Conservation (phyloP, 2,888 invertebrate species). For the Brachylomia viminalis region DNA sequence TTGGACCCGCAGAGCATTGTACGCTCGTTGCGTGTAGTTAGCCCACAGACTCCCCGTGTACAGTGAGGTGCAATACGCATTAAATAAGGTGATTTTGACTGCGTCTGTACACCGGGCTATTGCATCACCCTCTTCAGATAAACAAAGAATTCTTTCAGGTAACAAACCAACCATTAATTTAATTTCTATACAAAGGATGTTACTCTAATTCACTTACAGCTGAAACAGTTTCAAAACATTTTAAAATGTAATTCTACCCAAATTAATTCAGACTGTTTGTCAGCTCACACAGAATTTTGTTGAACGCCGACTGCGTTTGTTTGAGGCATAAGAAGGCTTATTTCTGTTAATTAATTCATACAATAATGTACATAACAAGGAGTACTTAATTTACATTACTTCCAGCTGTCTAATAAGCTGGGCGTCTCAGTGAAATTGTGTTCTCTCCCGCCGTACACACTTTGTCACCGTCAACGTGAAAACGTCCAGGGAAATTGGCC, state of each 20-base stretch:
- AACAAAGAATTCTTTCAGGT: constrained; percentile 6
- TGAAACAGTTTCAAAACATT: constrained; percentile 23
- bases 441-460: constrained; percentile 78
- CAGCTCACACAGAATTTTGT: constrained; percentile 52
- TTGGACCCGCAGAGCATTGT: no score
- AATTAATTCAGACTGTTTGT: constrained; percentile 49
- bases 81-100: no score
- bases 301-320: constrained; percentile 53
- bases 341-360: constrained; percentile 65
- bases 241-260: constrained; percentile 36
- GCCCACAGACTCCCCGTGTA: no score
- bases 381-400: constrained; percentile 80
- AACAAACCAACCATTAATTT: background rate
- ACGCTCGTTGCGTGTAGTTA: no score
- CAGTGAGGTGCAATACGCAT: no score
- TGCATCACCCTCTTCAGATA: background rate
- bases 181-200: constrained; percentile 28
- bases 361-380: constrained; percentile 65
- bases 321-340: constrained; percentile 57
- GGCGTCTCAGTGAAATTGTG: constrained; percentile 83
- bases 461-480: constrained; percentile 88
- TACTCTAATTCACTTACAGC: constrained; percentile 17
- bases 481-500: constrained; percentile 87
- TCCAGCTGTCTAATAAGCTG: constrained; percentile 81
- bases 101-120: no score